Evolutionary conservation across 2,888 invertebrate genomes (phyloP), one percentile per base, ranked within the genome.

Genomic region (Leptinotarsa juncta): DNA sequence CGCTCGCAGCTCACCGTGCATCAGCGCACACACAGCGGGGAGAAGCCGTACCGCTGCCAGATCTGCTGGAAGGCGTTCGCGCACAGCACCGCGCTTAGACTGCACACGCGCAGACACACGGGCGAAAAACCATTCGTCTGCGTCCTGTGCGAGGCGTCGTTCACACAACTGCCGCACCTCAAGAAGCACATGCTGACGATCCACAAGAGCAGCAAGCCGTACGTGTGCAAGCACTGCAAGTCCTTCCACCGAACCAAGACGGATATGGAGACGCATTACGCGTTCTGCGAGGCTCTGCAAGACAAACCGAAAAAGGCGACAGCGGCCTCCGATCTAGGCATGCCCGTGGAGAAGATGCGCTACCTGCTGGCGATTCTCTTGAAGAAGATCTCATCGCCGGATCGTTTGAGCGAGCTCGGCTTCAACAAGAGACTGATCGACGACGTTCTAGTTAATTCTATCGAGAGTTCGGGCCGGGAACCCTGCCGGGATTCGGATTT

Each of bases 181-280:
- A 96, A 96, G 87, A 94, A 95, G 77, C 96, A 96, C 86, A 95
- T 96, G 95, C 90, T 92, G 77, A 94, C 94, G 82, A 95, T 96
- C 71, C 96, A 96, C 86, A 93, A 94, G 49, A 92, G 94, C 80
- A 91, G 91, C 77, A 93, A 94, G 80, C 94, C 95, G 0, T 96
- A 96, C 84, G 92, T 93, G 84, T 96, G 96, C 85, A 88, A 89
- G 23, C 91, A 91, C 69, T 96, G 96, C 86, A 90, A 91, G 49
- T 89, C 90, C 66, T 95, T 94, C 85, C 95, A 94, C 85, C 93
- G 94, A 84, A 92, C 94, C 49, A 96, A 95, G 87, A 91, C 89
- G 66, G 92, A 95, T 68, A 88, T 96, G 67, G 93, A 94, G 74
- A 87, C 86, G 15, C 96, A 96, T 84, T 88, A 88, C 67, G 90